Conservation (phyloP, 2,888 invertebrate genomes). For the Andrena marginata region DNA sequence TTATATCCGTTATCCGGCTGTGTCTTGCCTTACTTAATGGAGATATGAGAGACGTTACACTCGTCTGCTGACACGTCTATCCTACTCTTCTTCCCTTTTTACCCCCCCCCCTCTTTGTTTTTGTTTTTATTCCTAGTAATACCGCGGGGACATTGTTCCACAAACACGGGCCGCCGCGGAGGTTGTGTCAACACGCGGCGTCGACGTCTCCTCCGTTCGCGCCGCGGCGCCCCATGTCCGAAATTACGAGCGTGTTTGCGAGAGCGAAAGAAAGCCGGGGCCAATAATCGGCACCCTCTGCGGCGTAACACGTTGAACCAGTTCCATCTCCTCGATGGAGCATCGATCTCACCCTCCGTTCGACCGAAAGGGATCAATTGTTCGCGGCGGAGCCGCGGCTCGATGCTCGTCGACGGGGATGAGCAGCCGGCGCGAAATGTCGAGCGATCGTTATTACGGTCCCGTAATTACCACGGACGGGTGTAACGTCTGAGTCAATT, state of each 20-base stretch:
- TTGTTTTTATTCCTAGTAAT: conserved; percentile 66
- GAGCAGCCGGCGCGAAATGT: background rate
- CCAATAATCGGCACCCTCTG: background rate
- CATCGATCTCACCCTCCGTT: background rate
- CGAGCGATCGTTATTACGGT: conserved; percentile 16
- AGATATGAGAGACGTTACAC: conserved; percentile 79
- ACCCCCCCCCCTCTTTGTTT: background rate
- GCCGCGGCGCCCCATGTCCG: conserved; percentile 1
- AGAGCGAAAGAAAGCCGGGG: background rate
- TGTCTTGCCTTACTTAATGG: conserved; percentile 78
- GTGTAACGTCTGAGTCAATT: conserved; percentile 56
- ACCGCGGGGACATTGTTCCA: conserved; percentile 64
- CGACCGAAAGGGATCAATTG: background rate
- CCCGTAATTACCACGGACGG: conserved; percentile 35
- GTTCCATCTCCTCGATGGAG: background rate
- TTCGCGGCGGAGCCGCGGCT: background rate
- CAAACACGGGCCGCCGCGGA: conserved; percentile 32
- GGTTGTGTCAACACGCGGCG: conserved; percentile 19
- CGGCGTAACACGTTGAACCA: background rate
- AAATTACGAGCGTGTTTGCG: conserved; percentile 24
- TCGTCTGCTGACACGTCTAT: conserved; percentile 65
- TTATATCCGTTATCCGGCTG: conserved; percentile 58
- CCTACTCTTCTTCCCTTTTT: conserved; percentile 4
- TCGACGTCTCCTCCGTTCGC: conserved; percentile 1
- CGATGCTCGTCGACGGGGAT: background rate